phyloP scores from a whole-genome alignment of 2,888 invertebrate genomes.

The Leptinotarsa haldemani region DNA sequence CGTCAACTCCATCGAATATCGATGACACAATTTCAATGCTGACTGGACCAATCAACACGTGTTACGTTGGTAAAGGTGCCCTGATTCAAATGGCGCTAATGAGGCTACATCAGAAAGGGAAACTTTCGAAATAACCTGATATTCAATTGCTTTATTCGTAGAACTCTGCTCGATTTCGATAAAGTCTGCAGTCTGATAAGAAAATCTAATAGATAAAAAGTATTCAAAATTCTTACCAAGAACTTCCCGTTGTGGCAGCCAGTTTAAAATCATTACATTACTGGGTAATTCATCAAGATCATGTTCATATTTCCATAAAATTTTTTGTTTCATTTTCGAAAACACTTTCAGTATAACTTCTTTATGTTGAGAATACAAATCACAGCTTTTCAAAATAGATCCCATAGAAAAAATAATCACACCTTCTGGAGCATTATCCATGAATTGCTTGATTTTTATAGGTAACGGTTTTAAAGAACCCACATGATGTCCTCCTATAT shows the following conservation, averaged over 20 bases:
- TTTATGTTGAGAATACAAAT: conserved; percentile 68
- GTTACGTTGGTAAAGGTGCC: too few relatives aligned
- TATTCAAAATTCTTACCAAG: conserved; percentile 49
- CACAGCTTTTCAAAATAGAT: conserved; percentile 69
- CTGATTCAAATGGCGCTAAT: too few relatives aligned
- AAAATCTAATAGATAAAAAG: too few relatives aligned
- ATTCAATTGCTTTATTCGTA: too few relatives aligned
- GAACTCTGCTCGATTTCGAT: too few relatives aligned
- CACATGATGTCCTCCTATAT: conserved; percentile 70
- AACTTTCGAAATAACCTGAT: too few relatives aligned
- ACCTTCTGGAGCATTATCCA: conserved; percentile 69
- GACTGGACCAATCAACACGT: too few relatives aligned
- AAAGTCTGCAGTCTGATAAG: too few relatives aligned
- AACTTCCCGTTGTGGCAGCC: conserved; percentile 43
- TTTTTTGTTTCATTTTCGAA: conserved; percentile 48
- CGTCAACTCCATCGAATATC: too few relatives aligned
- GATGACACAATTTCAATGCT: too few relatives aligned
- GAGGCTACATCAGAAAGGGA: too few relatives aligned
- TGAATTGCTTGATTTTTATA: conserved; percentile 66
- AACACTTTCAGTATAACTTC: conserved; percentile 71
- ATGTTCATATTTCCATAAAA: conserved; percentile 77
- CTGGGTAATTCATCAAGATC: conserved; percentile 54
- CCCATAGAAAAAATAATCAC: conserved; percentile 73
- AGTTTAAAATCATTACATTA: conserved; percentile 63
- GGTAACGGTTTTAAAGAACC: conserved; percentile 52